Evolutionary conservation across 2,797 vertebrate genomes (phyloP), one percentile per base, ranked within the genome.

Genomic region (Petrocephalus schoutedeni): DNA sequence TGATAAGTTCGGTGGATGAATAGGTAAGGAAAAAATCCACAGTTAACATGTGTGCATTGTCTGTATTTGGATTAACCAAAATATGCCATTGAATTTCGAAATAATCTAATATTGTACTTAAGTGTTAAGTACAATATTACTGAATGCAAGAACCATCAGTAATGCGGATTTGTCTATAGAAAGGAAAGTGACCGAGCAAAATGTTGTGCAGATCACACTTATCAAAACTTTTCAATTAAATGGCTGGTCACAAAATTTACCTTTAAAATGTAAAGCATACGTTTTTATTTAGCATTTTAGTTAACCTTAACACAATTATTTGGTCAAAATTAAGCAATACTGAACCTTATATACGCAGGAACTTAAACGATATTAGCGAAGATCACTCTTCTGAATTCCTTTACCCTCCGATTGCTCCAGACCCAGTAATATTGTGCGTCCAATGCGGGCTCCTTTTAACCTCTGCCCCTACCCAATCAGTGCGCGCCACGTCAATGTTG

Each of bases 401-500:
- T 32, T 16, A 41, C 16, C 32, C 32, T 36, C 7, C 32, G 32
- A 41, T 16, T 32, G 14, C 14, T 41, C 67, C 67, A 74, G 2
- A 19, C 16, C 32, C 67, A 41, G 5, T 45, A 45, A 7, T 14
- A 51, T 7, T 14, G 9, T 7, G 49, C 8, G 49, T 71, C 64
- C 1, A 28, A 71, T 12, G 12, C 64, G 28, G 12, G 28, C 28
- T 28, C 16, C 32, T 74, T 74, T 36, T 36, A 80, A 49, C 74
- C 74, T 49, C 74, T 19, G 19, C 36, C 54, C 49, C 84, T 23
- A 45, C 59, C 88, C 23, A 32, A 61, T 54, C 53, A 86, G 45
- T 19, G 45, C 2, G 21, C 14, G 21, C 51, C 10, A 82, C 88
- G 88, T 89, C 19, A 28, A 10, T 51, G 85, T 80, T 89, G 85